Base-by-base conservation (phyloP, 2,797 vertebrate genomes). In the Perodicticus potto region DNA sequence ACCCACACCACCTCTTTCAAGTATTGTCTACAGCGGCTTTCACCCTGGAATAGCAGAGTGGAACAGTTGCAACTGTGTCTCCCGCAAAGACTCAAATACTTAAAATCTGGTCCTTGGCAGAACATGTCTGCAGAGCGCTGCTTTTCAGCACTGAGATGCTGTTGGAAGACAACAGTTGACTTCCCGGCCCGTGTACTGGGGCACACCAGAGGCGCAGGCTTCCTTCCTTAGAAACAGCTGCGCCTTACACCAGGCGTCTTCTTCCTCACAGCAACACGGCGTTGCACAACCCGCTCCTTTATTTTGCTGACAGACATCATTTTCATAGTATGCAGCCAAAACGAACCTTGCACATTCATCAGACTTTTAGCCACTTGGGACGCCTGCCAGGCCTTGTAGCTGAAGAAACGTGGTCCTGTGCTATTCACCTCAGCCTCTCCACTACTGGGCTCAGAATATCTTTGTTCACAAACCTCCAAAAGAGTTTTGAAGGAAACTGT, bases 311-410 rank as follows among this genome's bases (percentile, higher is more conserved):
- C 16, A 69, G 27, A 32, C 45, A 43, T 89, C 43, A n/a, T 63
- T 92, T 72, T 55, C 78, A 27, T 34, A n/a, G 20, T 49, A n/a
- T 53, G 57, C 27, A 95, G 16, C 5, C 82, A 78, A 73, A 90
- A 61, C 40, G 45, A 55, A 67, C 23, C 59, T 82, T 17, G 34
- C 10, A 29, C 23, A 49, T 67, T 12, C 78, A 65, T 70, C 40
- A 61, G 59, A 61, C 69, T 40, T 76, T 82, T 69, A 49, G 17
- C 32, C 29, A 73, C 1, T 86, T 63, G 22, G 22, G 17, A 40
- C n/a, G 34, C 34, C 57, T 65, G 34, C 4, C 32, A 10, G 10
- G 13, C 37, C 45, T 40, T 32, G 25, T 10, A 72, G 16, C 40
- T 70, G 25, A 10, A 85, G 84, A 81, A 77, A n/a, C 4, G 19